Conservation (phyloP, 2,797 vertebrate species). For the Petrocephalus sullivani region DNA sequence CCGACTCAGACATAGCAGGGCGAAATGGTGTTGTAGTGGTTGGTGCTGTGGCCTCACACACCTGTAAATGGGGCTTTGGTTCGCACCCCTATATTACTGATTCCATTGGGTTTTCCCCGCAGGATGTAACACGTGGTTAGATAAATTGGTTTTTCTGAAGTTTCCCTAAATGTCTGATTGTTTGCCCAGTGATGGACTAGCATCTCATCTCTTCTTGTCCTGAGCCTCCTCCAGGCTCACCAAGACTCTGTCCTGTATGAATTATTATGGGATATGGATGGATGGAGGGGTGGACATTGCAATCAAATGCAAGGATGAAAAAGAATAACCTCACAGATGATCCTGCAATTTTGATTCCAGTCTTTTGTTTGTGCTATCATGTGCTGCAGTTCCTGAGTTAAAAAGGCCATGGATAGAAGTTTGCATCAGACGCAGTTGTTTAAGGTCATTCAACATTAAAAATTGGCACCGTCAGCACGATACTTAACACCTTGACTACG, state of each 20-base stretch:
- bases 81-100: neutral
- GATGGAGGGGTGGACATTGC: neutral
- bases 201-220: neutral
- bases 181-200: neutral
- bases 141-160: neutral
- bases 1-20: neutral
- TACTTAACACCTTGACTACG: neutral
- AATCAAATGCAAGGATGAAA: neutral
- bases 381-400: neutral
- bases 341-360: neutral
- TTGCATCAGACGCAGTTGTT: neutral
- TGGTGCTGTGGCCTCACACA: neutral
- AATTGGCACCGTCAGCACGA: neutral
- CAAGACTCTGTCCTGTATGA: neutral
- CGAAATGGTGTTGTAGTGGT: neutral
- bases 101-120: neutral
- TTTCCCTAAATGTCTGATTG: neutral
- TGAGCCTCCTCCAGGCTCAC: neutral
- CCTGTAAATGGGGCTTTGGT: neutral
- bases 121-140: neutral
- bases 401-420: neutral
- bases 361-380: neutral
- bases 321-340: neutral
- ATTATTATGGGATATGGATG: neutral
- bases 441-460: slow-evolving; percentile 2